These are phyloP conservation scores for Esox niger DNA, from an alignment of 2,113 vertebrate genomes.

Conservation along the genomic window DNA sequence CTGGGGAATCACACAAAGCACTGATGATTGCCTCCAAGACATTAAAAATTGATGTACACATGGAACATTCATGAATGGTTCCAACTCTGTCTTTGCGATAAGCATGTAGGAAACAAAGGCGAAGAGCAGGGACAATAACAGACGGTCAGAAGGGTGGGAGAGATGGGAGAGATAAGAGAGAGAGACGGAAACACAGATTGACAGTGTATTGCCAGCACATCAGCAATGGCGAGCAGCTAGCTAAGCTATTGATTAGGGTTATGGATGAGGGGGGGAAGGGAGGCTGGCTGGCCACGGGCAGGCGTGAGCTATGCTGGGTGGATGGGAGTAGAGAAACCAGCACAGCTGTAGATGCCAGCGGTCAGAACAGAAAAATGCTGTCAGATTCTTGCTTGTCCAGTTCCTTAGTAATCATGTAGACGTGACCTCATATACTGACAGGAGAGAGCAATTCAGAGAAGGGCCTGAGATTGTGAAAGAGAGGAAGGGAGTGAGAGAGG, in stretches of 20 bases:
- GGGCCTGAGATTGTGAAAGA: no score
- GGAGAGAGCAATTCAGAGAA: no score
- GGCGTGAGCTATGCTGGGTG: neutral
- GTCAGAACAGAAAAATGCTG: neutral
- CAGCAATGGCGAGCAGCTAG: no score
- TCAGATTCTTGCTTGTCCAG: no score
- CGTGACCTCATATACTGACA: no score
- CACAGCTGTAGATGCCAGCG: constrained; percentile 28
- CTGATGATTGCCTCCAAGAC: neutral
- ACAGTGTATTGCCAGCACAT: no score
- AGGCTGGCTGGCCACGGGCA: neutral
- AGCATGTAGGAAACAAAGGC: neutral
- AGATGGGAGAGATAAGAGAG: neutral
- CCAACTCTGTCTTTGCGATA: neutral
- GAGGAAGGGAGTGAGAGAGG: constrained; percentile 32
- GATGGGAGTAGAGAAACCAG: constrained; percentile 5
- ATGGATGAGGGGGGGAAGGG: no score
- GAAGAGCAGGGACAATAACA: neutral
- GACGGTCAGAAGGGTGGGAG: neutral
- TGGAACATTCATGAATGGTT: neutral
- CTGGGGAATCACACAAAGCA: no score
- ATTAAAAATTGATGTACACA: neutral
- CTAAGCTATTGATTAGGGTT: no score
- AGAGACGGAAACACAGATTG: neutral
- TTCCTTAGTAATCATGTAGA: no score